Evolutionary conservation across 2,797 vertebrate genomes (phyloP), one percentile per base, ranked within the genome.

Genomic region (Erithacus rubecula): DNA sequence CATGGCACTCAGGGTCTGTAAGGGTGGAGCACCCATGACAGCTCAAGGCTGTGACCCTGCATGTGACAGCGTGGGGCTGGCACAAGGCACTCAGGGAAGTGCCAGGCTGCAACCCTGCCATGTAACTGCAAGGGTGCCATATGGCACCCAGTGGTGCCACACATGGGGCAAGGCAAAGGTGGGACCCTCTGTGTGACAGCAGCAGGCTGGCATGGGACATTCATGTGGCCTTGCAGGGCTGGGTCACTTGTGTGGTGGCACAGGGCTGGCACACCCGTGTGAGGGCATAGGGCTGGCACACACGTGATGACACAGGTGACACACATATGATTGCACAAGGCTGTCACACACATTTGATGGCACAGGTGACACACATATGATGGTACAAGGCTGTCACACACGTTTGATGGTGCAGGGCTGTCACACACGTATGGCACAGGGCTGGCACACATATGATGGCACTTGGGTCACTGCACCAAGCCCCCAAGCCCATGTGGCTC

Each of bases 401-500:
- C 7, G 7, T 41, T 5, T 43, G 43, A 43, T 56, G 55, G 17
- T 17, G 16, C n/a, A 58, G 10, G 21, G 10, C 13, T 55, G 51
- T 1, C 68, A 41, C 39, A 34, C 1, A 1, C n/a, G n/a, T 36
- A 30, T 1, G 55, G 18, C 14, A 17, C 34, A 58, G 9, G 23
- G 14, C 23, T 67, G 52, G 1, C 65, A 60, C 68, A 39, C 43
- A 2, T 4, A 0, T 37, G 44, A 5, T 14, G 32, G 13, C 18
- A 22, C 26, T 2, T 3, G 0, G n/a, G 5, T 82, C 52, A 4
- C 81, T 14, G 46, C 15, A 41, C 12, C 2, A 5, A 34, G 41
- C 23, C 60, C 24, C 3, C 2, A 1, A 5, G 53, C 79, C 30
- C 46, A 0, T 7, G 2, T 8, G 37, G 68, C 53, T 68, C 44